Evolutionary conservation across 2,888 invertebrate species (phyloP).

Genomic region (Argyresthia goedartella): DNA sequence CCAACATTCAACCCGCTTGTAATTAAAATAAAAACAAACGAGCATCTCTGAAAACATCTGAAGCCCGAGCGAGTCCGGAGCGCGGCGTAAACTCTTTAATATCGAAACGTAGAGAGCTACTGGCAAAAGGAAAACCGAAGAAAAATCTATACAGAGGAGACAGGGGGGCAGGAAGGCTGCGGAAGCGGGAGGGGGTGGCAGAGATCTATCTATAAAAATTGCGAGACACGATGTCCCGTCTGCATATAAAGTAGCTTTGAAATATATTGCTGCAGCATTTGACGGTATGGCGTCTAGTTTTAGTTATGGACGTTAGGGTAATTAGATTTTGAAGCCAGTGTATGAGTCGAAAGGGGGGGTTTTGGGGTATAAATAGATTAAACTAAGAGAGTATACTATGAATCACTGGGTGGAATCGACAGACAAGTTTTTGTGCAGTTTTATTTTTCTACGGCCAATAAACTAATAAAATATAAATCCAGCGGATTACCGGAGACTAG

Average conservation of each 20-base stretch:
- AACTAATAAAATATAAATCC: too few species aligned
- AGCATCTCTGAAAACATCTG: background rate
- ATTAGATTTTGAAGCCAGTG: background rate
- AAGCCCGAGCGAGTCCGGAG: constrained; percentile 6
- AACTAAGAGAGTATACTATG: too few species aligned
- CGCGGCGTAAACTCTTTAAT: constrained; percentile 34
- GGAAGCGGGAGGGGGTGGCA: constrained; percentile 5
- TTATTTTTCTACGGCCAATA: too few species aligned
- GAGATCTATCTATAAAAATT: constrained; percentile 14
- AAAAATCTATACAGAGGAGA: constrained; percentile 45
- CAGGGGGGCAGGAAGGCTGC: constrained; percentile 17
- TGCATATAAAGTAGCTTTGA: constrained; percentile 10
- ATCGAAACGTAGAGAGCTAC: constrained; percentile 30
- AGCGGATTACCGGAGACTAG: too few species aligned
- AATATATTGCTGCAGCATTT: constrained; percentile 8
- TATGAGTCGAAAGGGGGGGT: background rate
- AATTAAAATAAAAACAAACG: too few species aligned
- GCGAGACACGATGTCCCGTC: constrained; percentile 8
- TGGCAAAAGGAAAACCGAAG: constrained; percentile 32
- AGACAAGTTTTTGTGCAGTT: too few species aligned
- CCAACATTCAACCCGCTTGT: too few species aligned
- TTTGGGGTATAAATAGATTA: background rate
- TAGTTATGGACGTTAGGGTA: background rate
- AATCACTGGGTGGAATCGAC: too few species aligned
- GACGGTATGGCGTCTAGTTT: background rate